phyloP scores from a whole-genome alignment of 2,113 vertebrate genomes.

The Rostratula benghalensis region DNA sequence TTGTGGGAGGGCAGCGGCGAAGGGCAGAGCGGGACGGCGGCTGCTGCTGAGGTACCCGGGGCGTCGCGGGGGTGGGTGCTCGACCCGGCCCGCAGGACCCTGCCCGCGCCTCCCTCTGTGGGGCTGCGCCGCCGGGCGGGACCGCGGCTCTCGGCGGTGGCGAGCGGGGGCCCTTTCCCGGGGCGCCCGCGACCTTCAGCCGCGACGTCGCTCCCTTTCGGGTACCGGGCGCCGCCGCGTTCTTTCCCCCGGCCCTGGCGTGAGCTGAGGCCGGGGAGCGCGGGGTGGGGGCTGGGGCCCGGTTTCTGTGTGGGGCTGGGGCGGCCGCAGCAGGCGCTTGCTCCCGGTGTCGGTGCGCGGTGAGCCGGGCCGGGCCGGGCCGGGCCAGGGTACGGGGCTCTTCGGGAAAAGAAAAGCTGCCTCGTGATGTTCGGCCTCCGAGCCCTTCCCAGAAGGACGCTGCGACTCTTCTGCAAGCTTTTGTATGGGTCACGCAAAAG shows the following conservation, averaged over 20 bases:
- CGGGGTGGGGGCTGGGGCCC: neutral
- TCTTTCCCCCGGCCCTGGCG: neutral
- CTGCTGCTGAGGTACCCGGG: accelerated
- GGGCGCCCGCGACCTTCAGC: neutral
- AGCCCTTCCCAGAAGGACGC: neutral
- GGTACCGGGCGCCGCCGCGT: accelerated
- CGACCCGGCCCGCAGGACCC: accelerated
- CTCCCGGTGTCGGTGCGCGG: too few relatives aligned
- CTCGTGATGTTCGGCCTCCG: accelerated
- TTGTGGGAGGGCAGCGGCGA: slow-evolving; percentile 28
- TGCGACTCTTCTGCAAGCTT: neutral
- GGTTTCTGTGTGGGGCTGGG: neutral
- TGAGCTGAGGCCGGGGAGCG: neutral
- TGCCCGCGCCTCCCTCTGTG: accelerated
- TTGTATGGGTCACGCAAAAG: accelerated
- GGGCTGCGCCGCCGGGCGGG: accelerated
- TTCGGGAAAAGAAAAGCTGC: accelerated
- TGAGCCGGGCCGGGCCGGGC: too few relatives aligned
- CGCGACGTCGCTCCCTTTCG: accelerated
- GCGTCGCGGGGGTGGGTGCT: accelerated
- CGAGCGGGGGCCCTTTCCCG: accelerated
- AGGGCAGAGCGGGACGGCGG: neutral
- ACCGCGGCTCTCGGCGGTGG: accelerated
- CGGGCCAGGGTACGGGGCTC: neutral
- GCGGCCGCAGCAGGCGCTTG: neutral